Evolutionary conservation across 2,113 vertebrate genomes (phyloP), one percentile per base, ranked within the genome.

Genomic region (Dendrocopos noguchii): DNA sequence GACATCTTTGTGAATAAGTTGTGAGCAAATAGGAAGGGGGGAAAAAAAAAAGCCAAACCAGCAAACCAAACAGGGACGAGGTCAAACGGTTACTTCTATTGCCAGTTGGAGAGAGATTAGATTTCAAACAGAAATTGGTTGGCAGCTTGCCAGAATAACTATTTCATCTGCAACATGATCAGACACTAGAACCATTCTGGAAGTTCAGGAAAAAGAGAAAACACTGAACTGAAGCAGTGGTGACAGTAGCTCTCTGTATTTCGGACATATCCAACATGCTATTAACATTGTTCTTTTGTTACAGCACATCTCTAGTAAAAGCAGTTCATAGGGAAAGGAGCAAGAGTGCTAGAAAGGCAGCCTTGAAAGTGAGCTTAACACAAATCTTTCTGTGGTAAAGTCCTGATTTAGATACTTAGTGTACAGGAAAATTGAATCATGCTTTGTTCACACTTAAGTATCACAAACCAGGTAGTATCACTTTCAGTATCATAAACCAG

Each of bases 91-190:
- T 95, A 80, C 50, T 91, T 73, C 83, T 88, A 10, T 82, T 91
- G 61, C 65, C 1, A 1, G 66, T 85, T 90, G 44, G 61, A 94
- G 61, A 79, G 76, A 91, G 8, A 96, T 91, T 84, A 87, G 53
- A 19, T 96, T 96, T 96, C 95, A 96, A 96, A 95, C 68, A 94
- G 87, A 96, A 96, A 94, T 85, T 78, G 68, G 4, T 27, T 94
- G 94, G 74, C 81, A 92, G 53, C 24, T 87, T 93, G 80, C 84
- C 94, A 97, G 82, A 88, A 87, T 57, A 79, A 57, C 80, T 97
- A 93, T 94, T 95, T 88, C 59, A 92, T 87, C 83, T 93, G 88
- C 85, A 93, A 86, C 28, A 17, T 79, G 77, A 94, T 91, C 90
- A 90, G 83, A 82, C 63, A 78, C 39, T 80, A 88, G 63, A 94